phyloP scores from a whole-genome alignment of 2,113 vertebrate species.

The Hemichromis elongatus region DNA sequence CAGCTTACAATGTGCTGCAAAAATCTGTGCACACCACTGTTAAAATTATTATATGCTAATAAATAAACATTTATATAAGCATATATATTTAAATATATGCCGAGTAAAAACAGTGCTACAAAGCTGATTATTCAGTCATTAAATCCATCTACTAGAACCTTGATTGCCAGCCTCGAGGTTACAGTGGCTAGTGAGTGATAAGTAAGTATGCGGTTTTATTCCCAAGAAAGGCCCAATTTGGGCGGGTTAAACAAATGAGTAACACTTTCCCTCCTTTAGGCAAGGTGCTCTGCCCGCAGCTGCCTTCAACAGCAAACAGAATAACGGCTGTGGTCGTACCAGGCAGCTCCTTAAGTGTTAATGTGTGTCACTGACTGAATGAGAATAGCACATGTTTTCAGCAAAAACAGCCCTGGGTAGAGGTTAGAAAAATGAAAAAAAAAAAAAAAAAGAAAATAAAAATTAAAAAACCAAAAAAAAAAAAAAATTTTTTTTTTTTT shows the following conservation, averaged over 20 bases:
- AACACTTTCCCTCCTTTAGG: constrained; percentile 50
- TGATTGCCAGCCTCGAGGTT: not conserved
- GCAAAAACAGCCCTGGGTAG: not conserved
- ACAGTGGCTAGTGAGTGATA: not conserved
- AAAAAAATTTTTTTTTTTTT: too few relatives aligned
- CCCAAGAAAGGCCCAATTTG: constrained; percentile 18
- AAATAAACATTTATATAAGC: not conserved
- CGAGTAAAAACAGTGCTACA: not conserved
- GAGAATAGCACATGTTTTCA: constrained; percentile 42
- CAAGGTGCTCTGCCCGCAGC: constrained; percentile 48
- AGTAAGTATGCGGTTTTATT: constrained; percentile 1
- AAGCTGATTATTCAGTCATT: not conserved
- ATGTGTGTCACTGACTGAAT: constrained; percentile 30
- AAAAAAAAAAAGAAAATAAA: constrained; percentile 13
- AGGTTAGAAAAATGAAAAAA: constrained; percentile 6
- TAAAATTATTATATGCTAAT: not conserved
- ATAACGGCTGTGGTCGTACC: constrained; percentile 34
- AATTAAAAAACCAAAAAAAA: too few relatives aligned
- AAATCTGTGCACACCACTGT: not conserved
- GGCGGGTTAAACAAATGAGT: constrained; percentile 29
- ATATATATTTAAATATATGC: not conserved
- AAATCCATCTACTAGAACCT: not conserved
- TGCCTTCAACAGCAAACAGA: constrained; percentile 18
- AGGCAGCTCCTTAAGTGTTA: constrained; percentile 31
- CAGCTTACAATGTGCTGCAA: constrained; percentile 16